phyloP scores from a whole-genome alignment of 2,888 invertebrate species.

The Lomographa bimaculata region DNA sequence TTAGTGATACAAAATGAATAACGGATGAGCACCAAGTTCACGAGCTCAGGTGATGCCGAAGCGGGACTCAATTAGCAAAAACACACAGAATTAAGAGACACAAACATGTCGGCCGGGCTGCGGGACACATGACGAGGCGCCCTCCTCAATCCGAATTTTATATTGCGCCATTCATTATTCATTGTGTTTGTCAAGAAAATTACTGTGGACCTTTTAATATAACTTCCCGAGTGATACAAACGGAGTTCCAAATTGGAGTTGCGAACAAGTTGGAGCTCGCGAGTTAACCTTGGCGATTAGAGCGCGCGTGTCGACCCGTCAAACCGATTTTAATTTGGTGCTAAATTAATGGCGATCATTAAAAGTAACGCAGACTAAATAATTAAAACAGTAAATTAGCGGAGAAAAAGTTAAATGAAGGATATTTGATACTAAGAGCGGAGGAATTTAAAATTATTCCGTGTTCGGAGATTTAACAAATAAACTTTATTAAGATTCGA shows the following conservation, averaged over 20 bases:
- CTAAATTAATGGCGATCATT: constrained; percentile 65
- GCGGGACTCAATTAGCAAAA: constrained; percentile 80
- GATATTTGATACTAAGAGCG: constrained; percentile 15
- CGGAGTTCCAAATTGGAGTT: constrained; percentile 74
- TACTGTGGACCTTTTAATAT: constrained; percentile 83
- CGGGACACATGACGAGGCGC: constrained; percentile 68
- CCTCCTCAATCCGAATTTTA: constrained; percentile 80
- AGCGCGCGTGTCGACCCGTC: constrained; percentile 60
- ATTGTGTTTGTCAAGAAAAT: constrained; percentile 80
- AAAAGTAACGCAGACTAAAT: constrained; percentile 36
- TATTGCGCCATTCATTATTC: constrained; percentile 78
- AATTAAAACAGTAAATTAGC: constrained; percentile 26
- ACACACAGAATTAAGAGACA: constrained; percentile 80
- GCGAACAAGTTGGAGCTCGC: constrained; percentile 65
- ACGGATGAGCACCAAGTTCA: constrained; percentile 54
- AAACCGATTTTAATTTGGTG: constrained; percentile 67
- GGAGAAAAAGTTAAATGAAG: constrained; percentile 16
- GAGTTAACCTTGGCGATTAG: constrained; percentile 69
- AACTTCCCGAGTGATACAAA: constrained; percentile 72
- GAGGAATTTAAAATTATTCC: constrained; percentile 16
- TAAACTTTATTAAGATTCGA: constrained; percentile 17
- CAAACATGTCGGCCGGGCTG: constrained; percentile 75
- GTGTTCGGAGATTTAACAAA: constrained; percentile 11
- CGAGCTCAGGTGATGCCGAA: constrained; percentile 61
- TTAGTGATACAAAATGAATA: constrained; percentile 65